Evolutionary conservation across 2,113 vertebrate species (phyloP).

Genomic region (Syngnathus typhle): DNA sequence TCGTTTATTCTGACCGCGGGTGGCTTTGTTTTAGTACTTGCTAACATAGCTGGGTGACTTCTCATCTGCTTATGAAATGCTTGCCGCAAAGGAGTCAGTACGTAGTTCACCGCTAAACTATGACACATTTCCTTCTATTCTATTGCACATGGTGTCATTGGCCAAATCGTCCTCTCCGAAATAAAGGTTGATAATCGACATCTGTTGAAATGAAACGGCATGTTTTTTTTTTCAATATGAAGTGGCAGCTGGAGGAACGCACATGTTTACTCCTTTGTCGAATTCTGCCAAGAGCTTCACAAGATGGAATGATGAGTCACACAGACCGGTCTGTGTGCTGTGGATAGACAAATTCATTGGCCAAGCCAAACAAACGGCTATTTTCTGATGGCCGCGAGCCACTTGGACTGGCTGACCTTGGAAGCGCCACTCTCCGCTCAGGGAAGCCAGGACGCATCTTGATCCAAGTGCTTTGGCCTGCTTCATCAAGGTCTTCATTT

Average conservation of each 20-base stretch:
- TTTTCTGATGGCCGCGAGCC: slow-evolving; percentile 39
- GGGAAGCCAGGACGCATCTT: slow-evolving; percentile 20
- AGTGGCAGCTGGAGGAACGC: slow-evolving; percentile 13
- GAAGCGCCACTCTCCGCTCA: slow-evolving; percentile 19
- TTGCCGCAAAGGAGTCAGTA: background rate
- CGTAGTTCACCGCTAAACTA: background rate
- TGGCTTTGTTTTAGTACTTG: background rate
- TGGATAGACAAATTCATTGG: slow-evolving; percentile 31
- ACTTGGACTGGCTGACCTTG: slow-evolving; percentile 22
- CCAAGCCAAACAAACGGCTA: slow-evolving; percentile 30
- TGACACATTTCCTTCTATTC: slow-evolving; percentile 1
- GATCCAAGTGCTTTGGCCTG: slow-evolving; percentile 16
- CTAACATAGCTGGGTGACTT: background rate
- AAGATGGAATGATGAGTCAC: slow-evolving; percentile 38
- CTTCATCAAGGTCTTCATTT: slow-evolving; percentile 34
- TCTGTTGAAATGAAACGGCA: background rate
- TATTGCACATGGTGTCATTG: background rate
- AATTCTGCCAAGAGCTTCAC: slow-evolving; percentile 10
- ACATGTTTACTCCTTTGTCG: slow-evolving; percentile 11
- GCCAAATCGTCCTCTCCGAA: background rate
- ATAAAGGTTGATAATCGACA: background rate
- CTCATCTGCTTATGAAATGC: background rate
- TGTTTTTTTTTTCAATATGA: background rate
- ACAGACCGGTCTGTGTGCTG: slow-evolving; percentile 19
- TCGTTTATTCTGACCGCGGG: background rate